phyloP scores from a whole-genome alignment of 2,888 invertebrate genomes.

The Cephus runcator region DNA sequence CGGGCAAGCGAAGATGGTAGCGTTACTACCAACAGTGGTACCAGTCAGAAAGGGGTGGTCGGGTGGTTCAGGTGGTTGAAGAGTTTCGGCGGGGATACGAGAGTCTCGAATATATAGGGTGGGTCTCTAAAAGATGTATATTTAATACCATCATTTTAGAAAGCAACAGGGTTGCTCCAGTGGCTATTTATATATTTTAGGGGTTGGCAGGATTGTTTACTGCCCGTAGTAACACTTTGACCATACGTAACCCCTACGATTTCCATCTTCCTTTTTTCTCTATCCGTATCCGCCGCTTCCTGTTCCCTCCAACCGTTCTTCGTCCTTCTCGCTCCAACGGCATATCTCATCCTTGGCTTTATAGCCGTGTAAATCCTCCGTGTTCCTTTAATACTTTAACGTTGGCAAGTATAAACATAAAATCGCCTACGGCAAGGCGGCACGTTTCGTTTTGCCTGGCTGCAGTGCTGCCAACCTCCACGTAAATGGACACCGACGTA shows the following conservation, averaged over 20 bases:
- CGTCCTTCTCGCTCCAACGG: background rate
- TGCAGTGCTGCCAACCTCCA: slow-evolving; percentile 26
- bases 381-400: slow-evolving; percentile 45
- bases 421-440: slow-evolving; percentile 22
- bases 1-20: background rate
- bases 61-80: background rate
- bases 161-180: slow-evolving; percentile 32
- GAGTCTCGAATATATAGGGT: slow-evolving; percentile 10
- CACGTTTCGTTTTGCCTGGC: slow-evolving; percentile 17
- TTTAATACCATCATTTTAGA: slow-evolving; percentile 55
- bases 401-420: slow-evolving; percentile 36
- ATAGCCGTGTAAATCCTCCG: slow-evolving; percentile 44
- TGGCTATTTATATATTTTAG: slow-evolving; percentile 45
- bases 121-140: slow-evolving; percentile 46
- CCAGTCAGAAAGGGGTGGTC: background rate
- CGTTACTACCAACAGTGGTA: background rate
- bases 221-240: slow-evolving; percentile 12
- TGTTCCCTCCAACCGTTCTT: background rate
- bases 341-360: slow-evolving; percentile 43
- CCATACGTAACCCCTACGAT: too few relatives aligned
- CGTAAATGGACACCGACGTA: slow-evolving; percentile 7
- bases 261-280: too few relatives aligned
- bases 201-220: slow-evolving; percentile 47
- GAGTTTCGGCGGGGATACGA: background rate
- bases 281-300: background rate